Base-by-base conservation (phyloP, 2,797 vertebrate species). In the Pseudochaenichthys georgianus region DNA sequence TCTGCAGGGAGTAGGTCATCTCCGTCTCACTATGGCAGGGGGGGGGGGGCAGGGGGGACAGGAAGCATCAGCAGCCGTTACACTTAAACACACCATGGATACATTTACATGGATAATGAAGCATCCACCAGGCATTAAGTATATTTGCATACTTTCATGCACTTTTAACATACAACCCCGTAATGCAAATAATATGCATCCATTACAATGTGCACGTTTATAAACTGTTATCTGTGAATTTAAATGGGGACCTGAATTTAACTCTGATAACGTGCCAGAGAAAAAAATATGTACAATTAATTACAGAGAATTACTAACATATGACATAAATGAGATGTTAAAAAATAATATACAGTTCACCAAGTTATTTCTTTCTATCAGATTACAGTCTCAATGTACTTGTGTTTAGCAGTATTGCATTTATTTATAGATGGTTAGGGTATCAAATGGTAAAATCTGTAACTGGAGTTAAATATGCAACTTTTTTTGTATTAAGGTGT, bases 1-100 rank as follows among this genome's bases (percentile, higher is more conserved):
- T 96, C 92, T 97, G 96, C 83, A 99, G 92, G 13, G 96, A 97
- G 78, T 96, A 95, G 70, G 96, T 95, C 92, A 98, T 93, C 90
- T 98, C 97, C 52, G 95, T 92, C 77, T 97, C 95, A 1, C 98
- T 99, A 28, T 28, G 28, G 28, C 28, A 28, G 93, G 17, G 47
- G 60, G 66, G 21, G 19, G 19, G 0, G 23, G 45, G 76, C n/a
- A n/a, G 23, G 45, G 76, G 76, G 3, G 75, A 47, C 5, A 28
- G 76, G 55, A 31, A 21, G 59, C 52, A 34, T 59, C 31, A 70
- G 61, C 4, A 43, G 28, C 17, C 31, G 1, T 64, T 1, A 59
- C 17, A 43, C n/a, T 31, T 34, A 15, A 9, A 51, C 13, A 17
- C 5, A 11, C 17, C 13, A 58, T 13, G 4, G 28, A 52, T 31